Percentiles rank a stretch among this genome's conserved stretches.
These are phyloP conservation scores for Pseudanteris insignis DNA, from an alignment of 2,888 invertebrate genomes.

Conservation along the genomic window DNA sequence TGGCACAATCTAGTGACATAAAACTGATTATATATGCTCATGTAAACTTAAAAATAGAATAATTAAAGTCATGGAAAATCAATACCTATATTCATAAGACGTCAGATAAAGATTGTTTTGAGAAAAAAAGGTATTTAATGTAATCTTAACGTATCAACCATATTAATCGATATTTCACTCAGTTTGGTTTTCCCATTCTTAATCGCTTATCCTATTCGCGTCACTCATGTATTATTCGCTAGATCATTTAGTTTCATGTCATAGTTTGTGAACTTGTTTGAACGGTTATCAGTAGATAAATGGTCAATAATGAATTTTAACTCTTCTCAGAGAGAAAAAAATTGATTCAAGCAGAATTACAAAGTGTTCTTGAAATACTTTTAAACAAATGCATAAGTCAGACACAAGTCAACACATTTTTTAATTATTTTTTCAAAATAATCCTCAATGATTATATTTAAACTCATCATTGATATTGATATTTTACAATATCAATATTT, in stretches of 20 bases:
- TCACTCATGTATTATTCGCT: slow-evolving; percentile 8
- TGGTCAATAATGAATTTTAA: too few relatives aligned
- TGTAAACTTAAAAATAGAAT: slow-evolving; percentile 22
- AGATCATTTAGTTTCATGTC: slow-evolving; percentile 11
- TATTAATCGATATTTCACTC: slow-evolving; percentile 21
- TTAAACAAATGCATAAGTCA: too few relatives aligned
- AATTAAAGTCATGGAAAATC: slow-evolving; percentile 14
- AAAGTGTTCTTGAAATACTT: too few relatives aligned
- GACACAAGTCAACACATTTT: too few relatives aligned
- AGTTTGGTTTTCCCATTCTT: slow-evolving; percentile 14
- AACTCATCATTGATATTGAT: too few relatives aligned
- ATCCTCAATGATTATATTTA: too few relatives aligned
- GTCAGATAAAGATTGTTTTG: slow-evolving; percentile 8
- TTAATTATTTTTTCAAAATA: too few relatives aligned
- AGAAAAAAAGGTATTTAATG: slow-evolving; percentile 12
- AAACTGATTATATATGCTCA: slow-evolving; percentile 5
- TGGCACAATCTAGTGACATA: neutral
- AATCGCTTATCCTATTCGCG: slow-evolving; percentile 3
- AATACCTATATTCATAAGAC: slow-evolving; percentile 10
- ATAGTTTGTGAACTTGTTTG: slow-evolving; percentile 6
- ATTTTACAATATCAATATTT: too few relatives aligned
- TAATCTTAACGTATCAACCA: slow-evolving; percentile 8
- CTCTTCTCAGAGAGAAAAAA: too few relatives aligned
- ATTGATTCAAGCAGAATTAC: too few relatives aligned
- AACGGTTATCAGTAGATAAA: slow-evolving; percentile 14